phyloP scores from a whole-genome alignment of 2,888 invertebrate species.

The Pilophorus perplexus region DNA sequence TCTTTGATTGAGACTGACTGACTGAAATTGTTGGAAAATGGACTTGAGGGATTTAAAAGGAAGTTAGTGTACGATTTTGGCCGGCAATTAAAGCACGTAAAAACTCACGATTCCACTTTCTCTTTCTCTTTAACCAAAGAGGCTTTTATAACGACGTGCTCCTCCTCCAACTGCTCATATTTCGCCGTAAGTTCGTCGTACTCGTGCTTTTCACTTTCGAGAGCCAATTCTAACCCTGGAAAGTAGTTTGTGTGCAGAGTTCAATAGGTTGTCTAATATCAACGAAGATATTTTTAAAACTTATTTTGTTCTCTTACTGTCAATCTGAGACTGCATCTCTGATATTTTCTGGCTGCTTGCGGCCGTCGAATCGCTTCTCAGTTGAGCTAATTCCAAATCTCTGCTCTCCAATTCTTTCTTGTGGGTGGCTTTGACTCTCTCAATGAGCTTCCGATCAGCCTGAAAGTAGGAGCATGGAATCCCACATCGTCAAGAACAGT shows the following conservation, averaged over 20 bases:
- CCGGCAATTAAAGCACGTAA: too few species aligned
- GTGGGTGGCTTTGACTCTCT: slow-evolving; percentile 64
- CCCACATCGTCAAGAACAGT: too few species aligned
- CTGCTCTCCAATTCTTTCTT: slow-evolving; percentile 75
- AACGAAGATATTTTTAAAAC: too few species aligned
- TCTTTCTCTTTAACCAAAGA: slow-evolving; percentile 79
- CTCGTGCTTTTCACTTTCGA: slow-evolving; percentile 67
- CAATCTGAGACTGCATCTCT: slow-evolving; percentile 67
- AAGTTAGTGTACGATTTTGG: too few species aligned
- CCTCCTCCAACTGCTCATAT: slow-evolving; percentile 80
- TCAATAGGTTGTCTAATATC: too few species aligned
- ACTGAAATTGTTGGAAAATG: not conserved
- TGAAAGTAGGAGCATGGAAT: too few species aligned
- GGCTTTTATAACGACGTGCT: slow-evolving; percentile 78
- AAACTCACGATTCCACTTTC: slow-evolving; percentile 66
- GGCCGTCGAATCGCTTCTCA: slow-evolving; percentile 67
- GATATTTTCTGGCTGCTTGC: slow-evolving; percentile 63
- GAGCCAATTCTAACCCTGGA: slow-evolving; percentile 65
- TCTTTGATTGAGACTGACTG: too few species aligned
- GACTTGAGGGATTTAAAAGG: too few species aligned
- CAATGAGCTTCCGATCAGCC: slow-evolving; percentile 66
- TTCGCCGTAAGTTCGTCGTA: slow-evolving; percentile 77
- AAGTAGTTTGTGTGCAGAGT: too few species aligned
- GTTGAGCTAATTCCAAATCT: slow-evolving; percentile 73
- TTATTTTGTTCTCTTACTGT: slow-evolving; percentile 59